A percentile compares a stretch with the other conserved stretches of the same genome.
Conservation (phyloP, 2,888 invertebrate species). For the Orthosia gracilis region DNA sequence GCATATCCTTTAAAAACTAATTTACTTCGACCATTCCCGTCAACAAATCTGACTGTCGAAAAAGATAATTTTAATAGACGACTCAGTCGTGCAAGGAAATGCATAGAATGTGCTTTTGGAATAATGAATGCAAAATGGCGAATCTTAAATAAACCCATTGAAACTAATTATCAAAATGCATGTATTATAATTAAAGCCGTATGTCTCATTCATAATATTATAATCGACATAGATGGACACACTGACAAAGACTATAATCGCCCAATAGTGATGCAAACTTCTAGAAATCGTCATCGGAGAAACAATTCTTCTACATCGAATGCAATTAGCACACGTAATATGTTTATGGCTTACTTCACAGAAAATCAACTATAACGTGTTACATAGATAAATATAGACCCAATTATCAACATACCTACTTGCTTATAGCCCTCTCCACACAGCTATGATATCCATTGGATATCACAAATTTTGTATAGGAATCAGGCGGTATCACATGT, state of each 20-base stretch:
- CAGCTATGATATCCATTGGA: slow-evolving; percentile 7
- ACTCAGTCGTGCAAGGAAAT: slow-evolving; percentile 49
- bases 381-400: slow-evolving; percentile 8
- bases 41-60: slow-evolving; percentile 23
- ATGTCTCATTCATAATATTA: slow-evolving; percentile 47
- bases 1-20: slow-evolving; percentile 57
- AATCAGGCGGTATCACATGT: slow-evolving; percentile 9
- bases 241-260: slow-evolving; percentile 16
- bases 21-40: slow-evolving; percentile 55
- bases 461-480: slow-evolving; percentile 5
- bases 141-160: slow-evolving; percentile 34
- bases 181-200: slow-evolving; percentile 38
- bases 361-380: slow-evolving; percentile 1
- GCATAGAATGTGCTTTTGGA: slow-evolving; percentile 54
- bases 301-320: slow-evolving; percentile 17
- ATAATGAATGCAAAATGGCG: slow-evolving; percentile 49
- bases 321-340: slow-evolving; percentile 8
- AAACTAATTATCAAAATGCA: slow-evolving; percentile 34
- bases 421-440: slow-evolving; percentile 8
- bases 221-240: slow-evolving; percentile 40
- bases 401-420: slow-evolving; percentile 7
- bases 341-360: slow-evolving; percentile 10
- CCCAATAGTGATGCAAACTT: slow-evolving; percentile 15
- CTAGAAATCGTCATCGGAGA: slow-evolving; percentile 7
- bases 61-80: slow-evolving; percentile 53